Conservation (phyloP, 2,797 vertebrate genomes). For the Acanthopagrus latus region DNA sequence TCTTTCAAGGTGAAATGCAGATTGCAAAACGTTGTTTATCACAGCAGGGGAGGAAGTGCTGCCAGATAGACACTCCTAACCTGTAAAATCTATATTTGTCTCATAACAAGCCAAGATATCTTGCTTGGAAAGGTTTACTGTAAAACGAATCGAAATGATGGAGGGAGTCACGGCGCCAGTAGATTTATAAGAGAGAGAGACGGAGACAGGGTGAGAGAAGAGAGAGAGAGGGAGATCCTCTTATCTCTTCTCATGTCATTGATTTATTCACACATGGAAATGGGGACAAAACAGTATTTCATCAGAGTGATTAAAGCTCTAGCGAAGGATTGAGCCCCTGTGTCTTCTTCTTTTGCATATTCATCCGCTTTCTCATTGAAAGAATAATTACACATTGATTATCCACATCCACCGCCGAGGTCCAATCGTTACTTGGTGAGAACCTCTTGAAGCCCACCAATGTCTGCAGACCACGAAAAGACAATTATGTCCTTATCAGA, state of each 20-base stretch:
- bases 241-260: conserved; percentile 58
- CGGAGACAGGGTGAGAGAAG: not conserved
- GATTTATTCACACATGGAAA: conserved; percentile 70
- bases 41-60: conserved; percentile 8
- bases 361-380: conserved; percentile 66
- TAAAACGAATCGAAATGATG: conserved; percentile 53
- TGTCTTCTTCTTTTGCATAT: conserved; percentile 66
- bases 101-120: conserved; percentile 46
- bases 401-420: conserved; percentile 48
- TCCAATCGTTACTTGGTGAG: conserved; percentile 48
- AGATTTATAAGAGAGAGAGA: conserved; percentile 35
- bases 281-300: conserved; percentile 67
- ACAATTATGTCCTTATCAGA: conserved; percentile 40
- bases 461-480: conserved; percentile 18
- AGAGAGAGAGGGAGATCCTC: conserved; percentile 26
- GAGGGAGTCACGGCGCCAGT: conserved; percentile 28
- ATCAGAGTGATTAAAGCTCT: conserved; percentile 71
- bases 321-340: conserved; percentile 53
- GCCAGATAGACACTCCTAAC: conserved; percentile 32
- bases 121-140: conserved; percentile 55
- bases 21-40: conserved; percentile 50
- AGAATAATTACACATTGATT: conserved; percentile 78
- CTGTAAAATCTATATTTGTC: conserved; percentile 58
- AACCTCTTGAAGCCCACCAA: conserved; percentile 27
- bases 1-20: conserved; percentile 63